A percentile compares a stretch with the other conserved stretches of the same genome.
These are phyloP conservation scores for Chydorus sphaericus DNA, from an alignment of 2,888 invertebrate species.

Conservation along the genomic window DNA sequence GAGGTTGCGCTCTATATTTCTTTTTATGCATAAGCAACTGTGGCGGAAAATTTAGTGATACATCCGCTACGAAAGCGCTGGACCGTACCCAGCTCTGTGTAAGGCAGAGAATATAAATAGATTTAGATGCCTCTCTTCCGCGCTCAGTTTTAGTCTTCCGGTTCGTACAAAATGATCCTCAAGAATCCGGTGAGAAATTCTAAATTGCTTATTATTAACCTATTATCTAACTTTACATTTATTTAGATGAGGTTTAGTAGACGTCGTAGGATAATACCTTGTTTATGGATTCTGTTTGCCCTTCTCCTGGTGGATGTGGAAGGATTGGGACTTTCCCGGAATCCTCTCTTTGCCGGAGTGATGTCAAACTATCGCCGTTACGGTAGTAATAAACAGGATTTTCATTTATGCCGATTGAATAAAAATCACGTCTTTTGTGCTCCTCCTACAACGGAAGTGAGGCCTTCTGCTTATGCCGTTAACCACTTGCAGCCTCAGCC, in stretches of 20 bases:
- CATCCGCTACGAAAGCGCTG: conserved; percentile 10
- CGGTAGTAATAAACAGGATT: neutral
- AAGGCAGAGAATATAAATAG: neutral
- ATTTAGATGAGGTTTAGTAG: neutral
- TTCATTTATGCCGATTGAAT: too few relatives aligned
- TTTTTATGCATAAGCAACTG: neutral
- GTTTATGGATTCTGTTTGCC: too few relatives aligned
- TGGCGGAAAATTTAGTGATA: neutral
- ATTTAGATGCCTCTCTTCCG: neutral
- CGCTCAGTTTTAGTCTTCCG: neutral
- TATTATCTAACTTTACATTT: neutral
- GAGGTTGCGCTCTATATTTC: neutral
- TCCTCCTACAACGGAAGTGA: too few relatives aligned
- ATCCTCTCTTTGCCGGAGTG: neutral
- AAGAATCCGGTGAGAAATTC: neutral
- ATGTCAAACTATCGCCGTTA: neutral
- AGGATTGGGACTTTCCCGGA: neutral
- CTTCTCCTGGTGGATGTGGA: neutral
- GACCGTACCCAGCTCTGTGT: conserved; percentile 5
- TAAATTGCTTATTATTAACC: too few relatives aligned
- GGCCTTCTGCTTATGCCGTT: too few relatives aligned
- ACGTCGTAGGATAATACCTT: neutral
- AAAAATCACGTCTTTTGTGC: too few relatives aligned
- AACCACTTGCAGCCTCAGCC: too few relatives aligned
- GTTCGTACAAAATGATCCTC: neutral